Conservation (phyloP, 2,888 invertebrate species). For the Drosophila algonquin region DNA sequence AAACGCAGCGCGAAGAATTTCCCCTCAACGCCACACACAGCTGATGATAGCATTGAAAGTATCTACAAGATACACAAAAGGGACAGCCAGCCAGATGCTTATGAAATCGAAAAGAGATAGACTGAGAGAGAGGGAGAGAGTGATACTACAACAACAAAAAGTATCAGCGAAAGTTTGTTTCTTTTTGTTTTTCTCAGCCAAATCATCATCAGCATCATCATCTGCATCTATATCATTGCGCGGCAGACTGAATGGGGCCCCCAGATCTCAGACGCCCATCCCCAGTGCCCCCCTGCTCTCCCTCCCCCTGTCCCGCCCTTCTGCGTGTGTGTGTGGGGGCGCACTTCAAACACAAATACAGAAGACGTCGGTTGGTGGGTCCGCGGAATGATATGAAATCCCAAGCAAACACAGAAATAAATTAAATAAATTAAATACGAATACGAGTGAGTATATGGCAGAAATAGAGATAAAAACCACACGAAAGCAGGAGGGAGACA, state of each 20-base stretch:
- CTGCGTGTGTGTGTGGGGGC: background rate
- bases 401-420: constrained; percentile 25
- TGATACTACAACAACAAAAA: constrained; percentile 32
- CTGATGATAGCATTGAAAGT: constrained; percentile 65
- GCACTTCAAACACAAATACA: constrained; percentile 26
- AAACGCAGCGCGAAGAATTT: constrained; percentile 69
- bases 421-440: constrained; percentile 49
- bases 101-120: constrained; percentile 33
- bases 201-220: constrained; percentile 8
- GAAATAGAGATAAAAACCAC: constrained; percentile 17
- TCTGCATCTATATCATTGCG: constrained; percentile 28
- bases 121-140: background rate
- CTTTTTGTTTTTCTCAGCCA: constrained; percentile 24
- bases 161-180: constrained; percentile 58
- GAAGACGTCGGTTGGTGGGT: background rate
- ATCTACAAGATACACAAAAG: constrained; percentile 65
- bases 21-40: constrained; percentile 39
- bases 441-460: constrained; percentile 7
- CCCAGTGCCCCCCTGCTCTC: background rate
- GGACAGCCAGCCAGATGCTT: constrained; percentile 34
- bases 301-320: background rate
- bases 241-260: constrained; percentile 60
- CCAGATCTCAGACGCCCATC: constrained; percentile 2
- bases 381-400: constrained; percentile 14
- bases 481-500: background rate